A percentile compares a stretch with the other conserved stretches of the same genome.
Evolutionary conservation across 37 sponge, comb jelly and placozoan genomes (phyloP).

Genomic region (Hormiphora californensis): DNA sequence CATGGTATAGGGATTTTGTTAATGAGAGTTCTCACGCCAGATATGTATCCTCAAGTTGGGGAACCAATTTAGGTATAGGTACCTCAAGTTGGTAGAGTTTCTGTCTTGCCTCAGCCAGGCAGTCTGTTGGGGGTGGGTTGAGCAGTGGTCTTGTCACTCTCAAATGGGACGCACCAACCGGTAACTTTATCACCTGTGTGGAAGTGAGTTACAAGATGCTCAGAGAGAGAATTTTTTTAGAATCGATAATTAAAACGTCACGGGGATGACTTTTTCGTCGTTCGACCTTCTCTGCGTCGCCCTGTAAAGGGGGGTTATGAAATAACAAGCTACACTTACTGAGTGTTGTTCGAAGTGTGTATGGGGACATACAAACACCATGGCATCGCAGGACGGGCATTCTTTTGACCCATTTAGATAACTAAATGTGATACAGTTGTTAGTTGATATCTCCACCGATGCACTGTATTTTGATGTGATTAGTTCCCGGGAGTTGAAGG

Average conservation of each 20-base stretch:
- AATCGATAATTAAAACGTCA: too few species aligned
- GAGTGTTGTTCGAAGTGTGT: neutral
- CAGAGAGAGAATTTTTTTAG: neutral
- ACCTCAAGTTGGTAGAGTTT: neutral
- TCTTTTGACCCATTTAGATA: neutral
- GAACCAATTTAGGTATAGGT: too few species aligned
- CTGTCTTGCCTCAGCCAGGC: neutral
- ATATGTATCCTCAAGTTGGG: too few species aligned
- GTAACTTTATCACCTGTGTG: constrained; percentile 37
- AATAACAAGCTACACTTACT: too few species aligned
- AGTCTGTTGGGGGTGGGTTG: neutral
- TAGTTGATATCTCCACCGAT: neutral
- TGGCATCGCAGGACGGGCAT: neutral
- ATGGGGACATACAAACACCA: constrained; percentile 41
- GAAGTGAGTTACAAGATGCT: neutral
- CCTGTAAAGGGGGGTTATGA: too few species aligned
- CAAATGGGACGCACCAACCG: neutral
- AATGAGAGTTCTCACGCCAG: too few species aligned
- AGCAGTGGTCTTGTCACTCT: neutral
- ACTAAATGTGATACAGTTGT: constrained; percentile 5
- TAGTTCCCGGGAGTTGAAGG: constrained; percentile 24
- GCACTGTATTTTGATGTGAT: constrained; percentile 31
- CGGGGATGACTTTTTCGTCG: too few species aligned
- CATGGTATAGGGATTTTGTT: too few species aligned
- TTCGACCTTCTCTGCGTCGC: too few species aligned